Conservation (phyloP, 2,888 invertebrate species). For the Chymomyza procnemis region DNA sequence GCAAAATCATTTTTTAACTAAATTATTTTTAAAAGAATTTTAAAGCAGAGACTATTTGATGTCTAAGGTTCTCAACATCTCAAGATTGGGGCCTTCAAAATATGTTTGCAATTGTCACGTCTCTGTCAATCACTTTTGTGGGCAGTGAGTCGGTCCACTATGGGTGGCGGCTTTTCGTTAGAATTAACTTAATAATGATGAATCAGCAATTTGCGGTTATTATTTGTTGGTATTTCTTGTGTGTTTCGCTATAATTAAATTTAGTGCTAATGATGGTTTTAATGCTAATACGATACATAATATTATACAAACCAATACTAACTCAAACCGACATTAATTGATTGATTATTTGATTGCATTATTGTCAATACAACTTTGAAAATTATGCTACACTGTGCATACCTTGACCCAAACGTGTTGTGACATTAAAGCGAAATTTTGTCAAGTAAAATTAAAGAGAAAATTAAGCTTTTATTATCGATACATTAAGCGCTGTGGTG, state of each 20-base stretch:
- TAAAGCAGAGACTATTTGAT: background rate
- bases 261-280: constrained; percentile 72
- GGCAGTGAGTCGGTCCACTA: no score
- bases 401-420: background rate
- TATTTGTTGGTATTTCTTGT: constrained; percentile 8
- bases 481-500: no score
- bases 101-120: background rate
- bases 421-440: background rate
- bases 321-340: constrained; percentile 69
- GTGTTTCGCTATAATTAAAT: constrained; percentile 54
- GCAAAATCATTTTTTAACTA: background rate
- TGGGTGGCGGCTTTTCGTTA: background rate
- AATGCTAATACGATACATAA: constrained; percentile 55
- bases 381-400: constrained; percentile 33
- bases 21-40: background rate
- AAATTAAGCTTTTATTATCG: no score
- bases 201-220: constrained; percentile 39
- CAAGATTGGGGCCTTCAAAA: background rate
- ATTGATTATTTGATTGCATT: constrained; percentile 74
- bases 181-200: constrained; percentile 50
- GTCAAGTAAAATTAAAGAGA: no score
- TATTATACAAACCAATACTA: constrained; percentile 54
- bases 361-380: constrained; percentile 68
- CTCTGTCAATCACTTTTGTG: background rate
- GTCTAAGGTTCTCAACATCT: background rate